Evolutionary conservation across 2,797 vertebrate species (phyloP).

Genomic region (Leptoclinus maculatus): DNA sequence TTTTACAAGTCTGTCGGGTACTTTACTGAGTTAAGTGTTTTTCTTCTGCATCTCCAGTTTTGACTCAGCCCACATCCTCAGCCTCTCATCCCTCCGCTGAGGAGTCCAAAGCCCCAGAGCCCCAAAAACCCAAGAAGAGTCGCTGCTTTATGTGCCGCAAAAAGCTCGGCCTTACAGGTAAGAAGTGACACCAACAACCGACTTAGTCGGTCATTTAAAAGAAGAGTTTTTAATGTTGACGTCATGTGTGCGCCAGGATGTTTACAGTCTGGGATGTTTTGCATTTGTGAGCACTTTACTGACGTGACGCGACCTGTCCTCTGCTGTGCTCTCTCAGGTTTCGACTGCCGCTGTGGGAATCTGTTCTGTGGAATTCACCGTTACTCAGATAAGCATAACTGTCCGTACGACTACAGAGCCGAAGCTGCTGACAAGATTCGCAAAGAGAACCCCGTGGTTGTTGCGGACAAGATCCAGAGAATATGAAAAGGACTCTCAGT

Average conservation of each 20-base stretch:
- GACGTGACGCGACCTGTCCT: background rate
- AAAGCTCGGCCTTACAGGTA: conserved; percentile 91
- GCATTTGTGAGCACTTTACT: rapidly evolving
- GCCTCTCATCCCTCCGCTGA: conserved; percentile 64
- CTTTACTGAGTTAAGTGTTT: background rate
- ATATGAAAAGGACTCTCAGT: conserved; percentile 81
- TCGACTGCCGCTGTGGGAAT: conserved; percentile 92
- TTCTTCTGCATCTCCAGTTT: conserved; percentile 59
- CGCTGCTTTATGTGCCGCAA: conserved; percentile 91
- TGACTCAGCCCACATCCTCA: conserved; percentile 75
- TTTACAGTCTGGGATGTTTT: background rate
- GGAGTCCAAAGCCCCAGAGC: conserved; percentile 75
- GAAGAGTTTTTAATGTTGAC: background rate
- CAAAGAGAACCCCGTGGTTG: conserved; percentile 91
- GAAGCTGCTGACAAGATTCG: conserved; percentile 91
- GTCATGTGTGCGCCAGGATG: background rate
- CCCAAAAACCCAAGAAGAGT: conserved; percentile 86
- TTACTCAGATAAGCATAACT: conserved; percentile 92
- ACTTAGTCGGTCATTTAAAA: background rate
- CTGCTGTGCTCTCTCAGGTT: conserved; percentile 76
- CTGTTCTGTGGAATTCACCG: conserved; percentile 91
- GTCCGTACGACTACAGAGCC: conserved; percentile 91
- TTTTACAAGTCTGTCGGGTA: background rate
- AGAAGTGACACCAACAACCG: background rate
- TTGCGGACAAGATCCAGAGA: conserved; percentile 94